Evolutionary conservation across 1,140 invertebrate species (phyloP).

Genomic region (Drusus annulatus): DNA sequence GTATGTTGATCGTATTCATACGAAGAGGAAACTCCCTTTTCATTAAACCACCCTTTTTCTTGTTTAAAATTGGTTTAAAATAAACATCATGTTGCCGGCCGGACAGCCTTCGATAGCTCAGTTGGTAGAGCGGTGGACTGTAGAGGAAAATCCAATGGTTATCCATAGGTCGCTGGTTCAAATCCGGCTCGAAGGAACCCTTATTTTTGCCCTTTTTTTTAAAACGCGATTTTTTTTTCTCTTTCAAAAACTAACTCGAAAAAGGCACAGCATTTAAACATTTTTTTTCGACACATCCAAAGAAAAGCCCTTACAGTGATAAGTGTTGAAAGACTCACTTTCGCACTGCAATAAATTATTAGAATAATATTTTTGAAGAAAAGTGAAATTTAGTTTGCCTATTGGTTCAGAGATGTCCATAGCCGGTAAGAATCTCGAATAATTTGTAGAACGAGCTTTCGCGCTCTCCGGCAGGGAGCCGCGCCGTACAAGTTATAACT

Average conservation of each 20-base stretch:
- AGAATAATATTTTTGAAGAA: not conserved
- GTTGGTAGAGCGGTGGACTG: slow-evolving; percentile 92
- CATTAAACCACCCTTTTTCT: no score
- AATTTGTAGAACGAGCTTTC: not conserved
- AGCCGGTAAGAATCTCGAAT: not conserved
- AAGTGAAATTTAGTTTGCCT: not conserved
- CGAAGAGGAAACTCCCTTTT: no score
- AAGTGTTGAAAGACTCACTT: not conserved
- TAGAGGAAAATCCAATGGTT: slow-evolving; percentile 70
- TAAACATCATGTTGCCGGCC: not conserved
- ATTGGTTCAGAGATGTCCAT: not conserved
- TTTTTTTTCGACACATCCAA: no score
- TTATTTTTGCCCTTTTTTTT: slow-evolving; percentile 67
- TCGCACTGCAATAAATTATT: not conserved
- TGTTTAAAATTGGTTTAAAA: not conserved
- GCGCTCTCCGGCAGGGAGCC: not conserved
- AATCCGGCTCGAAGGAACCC: no score
- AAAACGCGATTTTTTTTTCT: no score
- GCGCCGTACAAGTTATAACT: not conserved
- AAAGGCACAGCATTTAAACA: no score
- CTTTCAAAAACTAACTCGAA: no score
- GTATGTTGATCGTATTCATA: no score
- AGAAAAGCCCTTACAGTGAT: not conserved
- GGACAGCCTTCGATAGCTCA: slow-evolving; percentile 83
- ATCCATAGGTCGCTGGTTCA: slow-evolving; percentile 81